These are phyloP conservation scores for Sanderia malayensis DNA, from an alignment of 30 jellyfish, hydroid and myxozoan genomes.

Conservation along the genomic window DNA sequence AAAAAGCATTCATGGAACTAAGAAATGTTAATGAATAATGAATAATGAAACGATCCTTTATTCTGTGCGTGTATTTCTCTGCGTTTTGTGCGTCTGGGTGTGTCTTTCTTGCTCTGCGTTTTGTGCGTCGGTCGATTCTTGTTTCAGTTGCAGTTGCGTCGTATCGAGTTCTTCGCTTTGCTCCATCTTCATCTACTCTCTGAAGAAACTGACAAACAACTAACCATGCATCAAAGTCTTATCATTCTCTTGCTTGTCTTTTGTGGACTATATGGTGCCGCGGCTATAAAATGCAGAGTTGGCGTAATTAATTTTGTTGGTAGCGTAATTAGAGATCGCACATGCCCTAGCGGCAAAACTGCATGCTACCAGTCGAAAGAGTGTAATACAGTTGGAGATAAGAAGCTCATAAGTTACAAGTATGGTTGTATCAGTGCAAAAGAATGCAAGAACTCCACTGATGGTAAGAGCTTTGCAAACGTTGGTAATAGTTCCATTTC, in stretches of 20 bases:
- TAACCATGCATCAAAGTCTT: neutral
- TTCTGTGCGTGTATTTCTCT: too few relatives aligned
- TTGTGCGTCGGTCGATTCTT: too few relatives aligned
- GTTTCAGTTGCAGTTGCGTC: too few relatives aligned
- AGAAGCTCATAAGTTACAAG: neutral
- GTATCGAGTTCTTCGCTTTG: too few relatives aligned
- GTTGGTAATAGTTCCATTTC: too few relatives aligned
- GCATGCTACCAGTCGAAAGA: neutral
- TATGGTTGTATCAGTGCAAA: neutral
- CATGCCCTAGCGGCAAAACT: neutral
- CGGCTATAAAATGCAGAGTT: slow-evolving; percentile 1
- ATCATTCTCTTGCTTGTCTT: neutral
- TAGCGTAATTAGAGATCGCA: neutral
- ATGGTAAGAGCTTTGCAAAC: neutral
- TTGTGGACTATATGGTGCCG: neutral
- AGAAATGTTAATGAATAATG: too few relatives aligned
- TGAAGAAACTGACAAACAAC: too few relatives aligned
- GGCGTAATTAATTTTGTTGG: neutral
- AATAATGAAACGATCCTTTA: too few relatives aligned
- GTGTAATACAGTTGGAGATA: neutral
- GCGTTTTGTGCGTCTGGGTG: too few relatives aligned
- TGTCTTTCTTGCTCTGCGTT: too few relatives aligned
- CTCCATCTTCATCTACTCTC: too few relatives aligned
- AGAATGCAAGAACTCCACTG: neutral
- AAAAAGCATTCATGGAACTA: too few relatives aligned